These are phyloP conservation scores for Ataeniobius toweri DNA, from an alignment of 2,797 vertebrate species.

Conservation along the genomic window DNA sequence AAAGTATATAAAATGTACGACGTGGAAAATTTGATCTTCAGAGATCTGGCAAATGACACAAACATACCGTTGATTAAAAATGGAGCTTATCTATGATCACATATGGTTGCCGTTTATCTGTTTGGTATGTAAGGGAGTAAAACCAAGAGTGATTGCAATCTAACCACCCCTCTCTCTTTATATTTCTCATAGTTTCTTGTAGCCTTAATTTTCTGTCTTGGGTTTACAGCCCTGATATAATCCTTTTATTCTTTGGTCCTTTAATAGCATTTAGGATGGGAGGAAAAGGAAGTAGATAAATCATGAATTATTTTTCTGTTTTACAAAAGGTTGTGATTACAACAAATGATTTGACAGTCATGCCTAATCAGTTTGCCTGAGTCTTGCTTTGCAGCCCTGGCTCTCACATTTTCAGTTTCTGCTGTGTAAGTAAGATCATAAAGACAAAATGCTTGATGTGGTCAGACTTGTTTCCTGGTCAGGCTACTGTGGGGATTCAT, in stretches of 20 bases:
- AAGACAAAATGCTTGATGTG: constrained; percentile 16
- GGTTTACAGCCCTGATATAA: not conserved
- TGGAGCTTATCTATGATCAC: not conserved
- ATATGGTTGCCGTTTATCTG: not conserved
- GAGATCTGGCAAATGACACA: constrained; percentile 1
- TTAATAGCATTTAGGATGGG: constrained; percentile 1
- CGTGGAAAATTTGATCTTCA: not conserved
- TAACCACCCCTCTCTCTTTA: not conserved
- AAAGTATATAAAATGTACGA: not conserved
- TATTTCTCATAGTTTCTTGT: not conserved
- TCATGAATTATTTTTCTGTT: not conserved
- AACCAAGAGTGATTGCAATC: not conserved
- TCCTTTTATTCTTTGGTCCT: not conserved
- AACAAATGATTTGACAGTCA: constrained; percentile 31
- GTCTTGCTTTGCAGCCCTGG: not conserved
- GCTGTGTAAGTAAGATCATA: constrained; percentile 34
- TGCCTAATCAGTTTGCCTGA: not conserved
- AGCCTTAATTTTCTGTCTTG: not conserved
- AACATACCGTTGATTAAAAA: not conserved
- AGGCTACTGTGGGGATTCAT: constrained; percentile 21
- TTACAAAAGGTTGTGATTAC: constrained; percentile 48
- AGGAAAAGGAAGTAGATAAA: constrained; percentile 22
- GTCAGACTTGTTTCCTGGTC: constrained; percentile 11
- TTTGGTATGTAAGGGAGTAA: not conserved
- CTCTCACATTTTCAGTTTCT: constrained; percentile 3